A percentile compares a stretch with the other conserved stretches of the same genome.
phyloP scores from a whole-genome alignment of 2,888 invertebrate genomes.

The Eucriotettix oculatus region DNA sequence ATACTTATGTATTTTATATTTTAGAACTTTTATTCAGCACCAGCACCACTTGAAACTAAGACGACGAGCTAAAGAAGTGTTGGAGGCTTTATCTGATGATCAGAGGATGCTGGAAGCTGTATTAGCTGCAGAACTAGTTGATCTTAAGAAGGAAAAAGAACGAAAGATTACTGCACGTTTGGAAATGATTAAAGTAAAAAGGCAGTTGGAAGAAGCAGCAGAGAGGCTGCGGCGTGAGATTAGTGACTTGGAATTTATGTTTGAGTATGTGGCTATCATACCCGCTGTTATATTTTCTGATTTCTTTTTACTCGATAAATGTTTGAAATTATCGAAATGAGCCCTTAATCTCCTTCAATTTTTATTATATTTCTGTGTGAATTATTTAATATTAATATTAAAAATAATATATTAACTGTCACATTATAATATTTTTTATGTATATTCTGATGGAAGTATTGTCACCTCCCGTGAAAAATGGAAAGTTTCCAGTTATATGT shows the following conservation, averaged over 20 bases:
- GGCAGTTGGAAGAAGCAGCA: constrained; percentile 3
- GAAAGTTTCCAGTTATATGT: no score
- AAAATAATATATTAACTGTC: no score
- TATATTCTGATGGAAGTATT: no score
- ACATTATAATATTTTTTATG: no score
- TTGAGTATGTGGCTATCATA: constrained; percentile 5
- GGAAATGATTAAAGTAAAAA: constrained; percentile 1
- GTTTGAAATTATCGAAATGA: no score
- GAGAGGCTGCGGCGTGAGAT: constrained; percentile 5
- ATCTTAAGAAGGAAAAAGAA: not conserved
- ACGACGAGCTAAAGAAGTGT: constrained; percentile 5
- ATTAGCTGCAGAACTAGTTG: not conserved
- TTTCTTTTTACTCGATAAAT: no score
- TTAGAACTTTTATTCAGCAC: not conserved
- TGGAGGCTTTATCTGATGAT: constrained; percentile 7
- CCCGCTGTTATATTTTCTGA: no score
- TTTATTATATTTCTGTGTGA: no score
- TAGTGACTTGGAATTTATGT: constrained; percentile 8
- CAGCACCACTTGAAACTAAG: constrained; percentile 8
- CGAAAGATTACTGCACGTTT: not conserved
- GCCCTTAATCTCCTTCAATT: no score
- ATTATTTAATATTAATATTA: no score
- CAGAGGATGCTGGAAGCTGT: constrained; percentile 2
- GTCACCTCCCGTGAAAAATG: no score
- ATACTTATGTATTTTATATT: no score